A percentile compares a stretch with the other conserved stretches of the same genome.
These are phyloP conservation scores for Limnephilus marmoratus DNA, from an alignment of 2,888 invertebrate genomes.

Conservation along the genomic window DNA sequence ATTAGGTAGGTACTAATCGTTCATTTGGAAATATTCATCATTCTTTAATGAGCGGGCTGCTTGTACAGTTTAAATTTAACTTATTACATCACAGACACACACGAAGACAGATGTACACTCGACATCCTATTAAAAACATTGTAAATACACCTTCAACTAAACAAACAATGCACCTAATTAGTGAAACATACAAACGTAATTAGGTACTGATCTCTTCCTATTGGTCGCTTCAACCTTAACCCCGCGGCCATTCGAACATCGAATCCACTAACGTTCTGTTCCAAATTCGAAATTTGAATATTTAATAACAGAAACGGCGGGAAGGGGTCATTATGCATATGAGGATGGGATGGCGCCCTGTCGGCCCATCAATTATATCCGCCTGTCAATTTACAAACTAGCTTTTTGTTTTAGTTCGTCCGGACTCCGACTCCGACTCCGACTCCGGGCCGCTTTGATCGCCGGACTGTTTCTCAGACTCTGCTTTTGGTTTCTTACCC, in stretches of 20 bases:
- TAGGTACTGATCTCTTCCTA: not conserved
- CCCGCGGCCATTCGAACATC: constrained; percentile 21
- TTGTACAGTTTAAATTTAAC: not conserved
- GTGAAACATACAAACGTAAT: not conserved
- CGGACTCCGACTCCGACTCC: not conserved
- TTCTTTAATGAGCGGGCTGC: not conserved
- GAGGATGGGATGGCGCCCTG: constrained; percentile 57
- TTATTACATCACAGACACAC: not conserved
- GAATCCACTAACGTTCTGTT: not conserved
- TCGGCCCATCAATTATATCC: constrained; percentile 61
- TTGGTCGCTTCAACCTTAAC: not conserved
- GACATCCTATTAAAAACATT: not conserved
- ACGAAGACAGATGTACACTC: not conserved
- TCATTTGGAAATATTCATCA: too few relatives aligned
- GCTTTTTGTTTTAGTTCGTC: constrained; percentile 60
- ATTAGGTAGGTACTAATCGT: too few relatives aligned
- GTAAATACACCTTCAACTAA: not conserved
- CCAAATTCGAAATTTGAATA: constrained; percentile 43
- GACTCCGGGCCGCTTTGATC: constrained; percentile 51
- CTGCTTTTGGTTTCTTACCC: not conserved
- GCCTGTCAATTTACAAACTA: constrained; percentile 63
- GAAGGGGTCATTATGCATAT: constrained; percentile 57
- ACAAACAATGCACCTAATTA: not conserved
- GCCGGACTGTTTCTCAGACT: constrained; percentile 23
- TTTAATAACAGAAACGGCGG: constrained; percentile 45